Evolutionary conservation across 1,140 invertebrate genomes (phyloP).

Genomic region (Steinernema feltiae): DNA sequence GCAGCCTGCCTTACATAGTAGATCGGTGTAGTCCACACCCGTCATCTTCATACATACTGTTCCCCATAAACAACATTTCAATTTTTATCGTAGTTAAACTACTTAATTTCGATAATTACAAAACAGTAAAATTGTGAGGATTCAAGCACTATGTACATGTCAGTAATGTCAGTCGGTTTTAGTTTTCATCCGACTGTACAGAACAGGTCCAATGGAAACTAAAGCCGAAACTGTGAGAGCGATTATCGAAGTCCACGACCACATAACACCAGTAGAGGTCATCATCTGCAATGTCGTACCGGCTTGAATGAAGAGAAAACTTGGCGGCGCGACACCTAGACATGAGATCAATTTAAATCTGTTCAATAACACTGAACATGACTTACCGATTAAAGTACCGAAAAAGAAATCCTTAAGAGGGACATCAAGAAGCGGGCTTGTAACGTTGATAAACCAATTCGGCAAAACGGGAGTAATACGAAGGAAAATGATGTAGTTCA

Average conservation of each 20-base stretch:
- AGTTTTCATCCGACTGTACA: constrained; percentile 72
- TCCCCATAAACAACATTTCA: no score
- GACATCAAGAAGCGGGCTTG: constrained; percentile 90
- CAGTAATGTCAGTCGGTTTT: constrained; percentile 69
- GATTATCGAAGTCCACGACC: constrained; percentile 78
- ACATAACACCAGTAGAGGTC: constrained; percentile 78
- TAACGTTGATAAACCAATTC: constrained; percentile 99
- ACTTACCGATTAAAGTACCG: constrained; percentile 75
- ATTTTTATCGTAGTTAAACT: neutral
- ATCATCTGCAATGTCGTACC: constrained; percentile 88
- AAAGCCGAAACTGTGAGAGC: constrained; percentile 66
- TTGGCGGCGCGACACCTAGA: constrained; percentile 90
- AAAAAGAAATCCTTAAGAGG: constrained; percentile 82
- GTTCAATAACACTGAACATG: constrained; percentile 17
- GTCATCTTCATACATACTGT: no score
- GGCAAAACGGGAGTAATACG: constrained; percentile 93
- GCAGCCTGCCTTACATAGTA: neutral
- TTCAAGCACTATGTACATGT: neutral
- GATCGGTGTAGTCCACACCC: neutral
- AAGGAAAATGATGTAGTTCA: constrained; percentile 94
- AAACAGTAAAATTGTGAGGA: neutral
- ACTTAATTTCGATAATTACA: neutral
- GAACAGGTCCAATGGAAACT: constrained; percentile 79
- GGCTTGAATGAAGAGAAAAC: constrained; percentile 91
- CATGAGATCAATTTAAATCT: constrained; percentile 58